These are phyloP conservation scores for Norana najaformis DNA, from an alignment of 2,888 invertebrate genomes.

Conservation along the genomic window DNA sequence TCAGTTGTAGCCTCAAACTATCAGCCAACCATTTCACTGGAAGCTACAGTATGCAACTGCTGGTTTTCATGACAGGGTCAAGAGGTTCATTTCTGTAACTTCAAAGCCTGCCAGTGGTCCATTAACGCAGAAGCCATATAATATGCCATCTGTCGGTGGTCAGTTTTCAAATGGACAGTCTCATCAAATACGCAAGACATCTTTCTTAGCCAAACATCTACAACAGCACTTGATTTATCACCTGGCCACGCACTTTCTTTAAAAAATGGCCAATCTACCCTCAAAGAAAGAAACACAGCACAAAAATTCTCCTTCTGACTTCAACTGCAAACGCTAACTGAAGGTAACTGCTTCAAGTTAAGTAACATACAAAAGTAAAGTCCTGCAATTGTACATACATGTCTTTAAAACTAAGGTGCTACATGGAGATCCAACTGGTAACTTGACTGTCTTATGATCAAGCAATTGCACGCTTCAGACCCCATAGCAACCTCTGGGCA, in stretches of 20 bases:
- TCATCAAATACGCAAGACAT: not conserved
- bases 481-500: not conserved
- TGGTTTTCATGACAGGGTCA: not conserved
- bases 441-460: not conserved
- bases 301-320: not conserved
- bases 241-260: not conserved
- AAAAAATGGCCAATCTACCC: not conserved
- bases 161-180: not conserved
- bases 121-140: not conserved
- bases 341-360: not conserved
- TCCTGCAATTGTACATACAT: not conserved
- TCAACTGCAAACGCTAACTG: too few relatives aligned
- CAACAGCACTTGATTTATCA: not conserved
- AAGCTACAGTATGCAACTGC: not conserved
- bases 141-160: not conserved
- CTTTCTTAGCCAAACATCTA: not conserved
- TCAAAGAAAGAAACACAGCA: not conserved
- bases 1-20: not conserved
- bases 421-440: not conserved
- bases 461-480: not conserved
- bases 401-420: not conserved
- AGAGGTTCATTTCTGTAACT: not conserved
- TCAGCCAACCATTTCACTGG: not conserved
- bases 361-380: not conserved
- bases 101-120: not conserved